Percentiles rank a stretch among this genome's conserved stretches.
Conservation (phyloP, 92 coral and sea anemone genomes). For the Montipora capitata region DNA sequence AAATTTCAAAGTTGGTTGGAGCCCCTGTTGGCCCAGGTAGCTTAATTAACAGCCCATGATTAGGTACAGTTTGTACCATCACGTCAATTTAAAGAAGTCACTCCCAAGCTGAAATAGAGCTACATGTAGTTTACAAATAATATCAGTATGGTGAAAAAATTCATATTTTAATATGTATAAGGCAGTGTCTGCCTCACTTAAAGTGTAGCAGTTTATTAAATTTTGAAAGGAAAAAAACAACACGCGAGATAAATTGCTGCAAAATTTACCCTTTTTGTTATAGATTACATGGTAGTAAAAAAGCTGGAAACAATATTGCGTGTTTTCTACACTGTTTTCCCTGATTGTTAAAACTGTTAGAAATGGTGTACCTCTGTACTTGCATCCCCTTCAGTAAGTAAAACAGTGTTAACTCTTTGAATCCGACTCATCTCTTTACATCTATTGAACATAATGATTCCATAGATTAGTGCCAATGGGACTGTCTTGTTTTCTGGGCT, state of each 20-base stretch:
- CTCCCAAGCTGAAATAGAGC: slow-evolving; percentile 5
- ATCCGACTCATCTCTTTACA: too few relatives aligned
- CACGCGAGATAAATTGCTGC: too few relatives aligned
- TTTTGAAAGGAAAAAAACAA: too few relatives aligned
- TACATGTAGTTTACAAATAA: neutral
- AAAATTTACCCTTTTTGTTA: slow-evolving; percentile 3
- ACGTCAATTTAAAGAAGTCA: slow-evolving; percentile 2
- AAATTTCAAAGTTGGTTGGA: slow-evolving; percentile 3
- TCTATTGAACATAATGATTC: too few relatives aligned
- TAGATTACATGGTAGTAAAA: neutral
- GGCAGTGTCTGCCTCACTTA: slow-evolving; percentile 6
- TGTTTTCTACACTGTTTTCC: neutral
- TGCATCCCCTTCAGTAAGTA: too few relatives aligned
- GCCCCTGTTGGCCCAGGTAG: slow-evolving; percentile 8
- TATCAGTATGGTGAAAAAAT: neutral
- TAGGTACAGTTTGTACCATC: slow-evolving; percentile 1
- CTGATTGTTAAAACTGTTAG: too few relatives aligned
- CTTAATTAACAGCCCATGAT: neutral
- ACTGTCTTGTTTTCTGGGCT: neutral
- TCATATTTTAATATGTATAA: slow-evolving; percentile 1
- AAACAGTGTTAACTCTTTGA: too few relatives aligned
- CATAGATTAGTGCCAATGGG: too few relatives aligned
- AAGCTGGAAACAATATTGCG: slow-evolving; percentile 4
- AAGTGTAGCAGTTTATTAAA: slow-evolving; percentile 2
- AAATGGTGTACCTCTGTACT: too few relatives aligned